Evolutionary conservation across 1,140 invertebrate species (phyloP).

Genomic region (Euura saliciscinereae): DNA sequence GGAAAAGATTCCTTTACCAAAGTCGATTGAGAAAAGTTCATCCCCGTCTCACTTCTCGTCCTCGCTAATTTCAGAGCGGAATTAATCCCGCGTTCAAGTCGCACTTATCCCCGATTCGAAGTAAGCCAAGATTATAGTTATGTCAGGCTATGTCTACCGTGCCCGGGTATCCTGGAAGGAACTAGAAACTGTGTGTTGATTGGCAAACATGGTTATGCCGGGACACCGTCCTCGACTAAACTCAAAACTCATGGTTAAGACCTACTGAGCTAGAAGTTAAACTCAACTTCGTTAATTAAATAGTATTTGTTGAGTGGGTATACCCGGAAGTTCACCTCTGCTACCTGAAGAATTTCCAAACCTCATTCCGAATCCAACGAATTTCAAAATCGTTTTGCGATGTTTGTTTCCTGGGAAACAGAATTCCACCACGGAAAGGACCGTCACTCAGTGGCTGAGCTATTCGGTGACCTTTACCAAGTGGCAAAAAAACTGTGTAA

Average conservation of each 20-base stretch:
- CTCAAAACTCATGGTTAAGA: constrained; percentile 6
- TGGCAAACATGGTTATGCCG: constrained; percentile 8
- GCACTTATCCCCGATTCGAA: too few species aligned
- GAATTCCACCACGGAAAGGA: not conserved
- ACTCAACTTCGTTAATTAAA: constrained; percentile 10
- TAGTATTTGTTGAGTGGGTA: not conserved
- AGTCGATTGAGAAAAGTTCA: too few species aligned
- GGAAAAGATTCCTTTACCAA: too few species aligned
- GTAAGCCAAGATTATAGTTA: not conserved
- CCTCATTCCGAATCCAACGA: not conserved
- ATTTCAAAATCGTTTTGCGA: not conserved
- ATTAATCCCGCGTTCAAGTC: too few species aligned
- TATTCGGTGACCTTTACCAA: not conserved
- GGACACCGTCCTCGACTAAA: not conserved
- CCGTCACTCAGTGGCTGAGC: too few species aligned
- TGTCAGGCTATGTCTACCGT: too few species aligned
- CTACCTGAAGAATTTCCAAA: too few species aligned
- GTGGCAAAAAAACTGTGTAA: constrained; percentile 16
- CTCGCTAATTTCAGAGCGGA: too few species aligned
- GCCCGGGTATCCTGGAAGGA: too few species aligned
- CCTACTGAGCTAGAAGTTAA: not conserved
- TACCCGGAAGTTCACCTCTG: too few species aligned
- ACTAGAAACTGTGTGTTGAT: constrained; percentile 9
- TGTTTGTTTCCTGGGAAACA: not conserved
- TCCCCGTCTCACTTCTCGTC: too few species aligned